A percentile compares a stretch with the other conserved stretches of the same genome.
Evolutionary conservation across 2,888 invertebrate genomes (phyloP).

Genomic region (Dynastes grantii): DNA sequence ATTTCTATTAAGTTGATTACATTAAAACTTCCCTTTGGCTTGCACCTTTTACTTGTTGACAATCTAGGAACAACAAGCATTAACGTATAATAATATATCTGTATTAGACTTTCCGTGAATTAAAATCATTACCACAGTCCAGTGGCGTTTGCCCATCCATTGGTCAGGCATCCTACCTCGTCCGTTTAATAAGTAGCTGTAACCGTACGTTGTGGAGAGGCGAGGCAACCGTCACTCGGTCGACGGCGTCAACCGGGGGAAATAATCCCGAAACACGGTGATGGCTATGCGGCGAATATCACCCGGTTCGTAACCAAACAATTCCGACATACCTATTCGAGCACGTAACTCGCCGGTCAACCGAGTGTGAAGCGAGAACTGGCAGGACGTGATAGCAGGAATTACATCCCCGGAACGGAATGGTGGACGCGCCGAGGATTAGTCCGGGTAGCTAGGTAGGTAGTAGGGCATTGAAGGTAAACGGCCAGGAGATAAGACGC

Average conservation of each 20-base stretch:
- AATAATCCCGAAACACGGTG: conserved; percentile 48
- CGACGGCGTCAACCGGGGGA: conserved; percentile 39
- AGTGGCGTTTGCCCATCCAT: conserved; percentile 1
- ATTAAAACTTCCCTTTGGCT: too few relatives aligned
- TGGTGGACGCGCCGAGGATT: conserved; percentile 66
- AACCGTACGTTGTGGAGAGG: conserved; percentile 5
- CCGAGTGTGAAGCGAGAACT: conserved; percentile 67
- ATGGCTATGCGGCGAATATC: conserved; percentile 48
- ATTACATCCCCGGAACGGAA: conserved; percentile 69
- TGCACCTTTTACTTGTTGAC: neutral
- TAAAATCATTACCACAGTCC: conserved; percentile 21
- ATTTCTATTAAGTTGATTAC: too few relatives aligned
- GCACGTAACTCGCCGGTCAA: conserved; percentile 64
- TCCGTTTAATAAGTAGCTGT: neutral
- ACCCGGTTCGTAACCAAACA: conserved; percentile 56
- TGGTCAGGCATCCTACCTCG: conserved; percentile 11
- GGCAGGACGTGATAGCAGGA: conserved; percentile 69
- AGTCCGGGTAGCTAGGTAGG: conserved; percentile 60
- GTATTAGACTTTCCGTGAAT: neutral
- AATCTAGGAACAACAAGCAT: neutral
- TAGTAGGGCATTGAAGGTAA: conserved; percentile 62
- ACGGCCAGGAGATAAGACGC: conserved; percentile 65
- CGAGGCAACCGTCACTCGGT: conserved; percentile 11
- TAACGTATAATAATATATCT: neutral
- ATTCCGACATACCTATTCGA: conserved; percentile 62